Percentiles rank a stretch among this genome's conserved stretches.
Evolutionary conservation across 2,888 invertebrate species (phyloP).

Genomic region (Siphlonurus alternatus): DNA sequence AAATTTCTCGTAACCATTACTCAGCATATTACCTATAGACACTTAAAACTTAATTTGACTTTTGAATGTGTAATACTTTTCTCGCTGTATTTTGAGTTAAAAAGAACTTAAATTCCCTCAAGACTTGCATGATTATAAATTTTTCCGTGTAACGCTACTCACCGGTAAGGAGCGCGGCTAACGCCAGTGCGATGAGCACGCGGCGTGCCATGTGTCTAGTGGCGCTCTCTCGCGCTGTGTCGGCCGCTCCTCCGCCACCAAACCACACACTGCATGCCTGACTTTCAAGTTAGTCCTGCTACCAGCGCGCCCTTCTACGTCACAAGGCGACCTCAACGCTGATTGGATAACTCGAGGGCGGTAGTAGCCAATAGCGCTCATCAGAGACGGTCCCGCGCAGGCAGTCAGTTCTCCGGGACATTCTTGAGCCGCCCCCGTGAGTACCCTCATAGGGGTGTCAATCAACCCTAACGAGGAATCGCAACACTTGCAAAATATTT

Average conservation of each 20-base stretch:
- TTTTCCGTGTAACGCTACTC: neutral
- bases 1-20: too few relatives aligned
- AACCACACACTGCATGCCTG: neutral
- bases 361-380: neutral
- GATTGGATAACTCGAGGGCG: neutral
- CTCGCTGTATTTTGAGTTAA: too few relatives aligned
- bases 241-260: neutral
- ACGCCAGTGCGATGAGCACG: neutral
- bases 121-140: too few relatives aligned
- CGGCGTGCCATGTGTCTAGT: neutral
- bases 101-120: too few relatives aligned
- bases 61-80: too few relatives aligned
- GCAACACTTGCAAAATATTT: too few relatives aligned
- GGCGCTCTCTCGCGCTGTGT: neutral
- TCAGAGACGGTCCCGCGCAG: neutral
- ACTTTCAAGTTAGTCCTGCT: neutral
- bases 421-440: neutral
- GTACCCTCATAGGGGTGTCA: too few relatives aligned
- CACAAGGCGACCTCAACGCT: neutral
- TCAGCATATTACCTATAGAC: too few relatives aligned
- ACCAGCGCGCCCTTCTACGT: neutral
- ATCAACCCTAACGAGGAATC: too few relatives aligned
- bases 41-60: too few relatives aligned
- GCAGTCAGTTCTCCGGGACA: too few relatives aligned
- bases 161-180: neutral